A percentile compares a stretch with the other conserved stretches of the same genome.
Evolutionary conservation across 2,113 vertebrate genomes (phyloP).

Genomic region (Vicugna pacos): DNA sequence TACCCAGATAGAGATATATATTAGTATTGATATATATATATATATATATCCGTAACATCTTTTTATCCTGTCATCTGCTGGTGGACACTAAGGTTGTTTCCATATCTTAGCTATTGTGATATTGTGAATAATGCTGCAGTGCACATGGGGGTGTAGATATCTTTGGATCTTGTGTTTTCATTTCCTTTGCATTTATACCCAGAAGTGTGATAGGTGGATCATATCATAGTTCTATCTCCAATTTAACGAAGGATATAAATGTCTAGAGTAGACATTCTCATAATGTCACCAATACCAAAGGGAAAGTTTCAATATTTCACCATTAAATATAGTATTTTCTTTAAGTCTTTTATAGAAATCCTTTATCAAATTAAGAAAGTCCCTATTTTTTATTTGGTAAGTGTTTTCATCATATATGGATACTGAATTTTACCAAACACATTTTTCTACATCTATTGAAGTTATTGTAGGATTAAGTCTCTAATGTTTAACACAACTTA

Average conservation of each 20-base stretch:
- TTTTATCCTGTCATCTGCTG: neutral
- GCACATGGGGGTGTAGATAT: too few relatives aligned
- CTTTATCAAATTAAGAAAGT: constrained; percentile 5
- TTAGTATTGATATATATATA: neutral
- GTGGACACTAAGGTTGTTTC: neutral
- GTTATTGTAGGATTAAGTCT: neutral
- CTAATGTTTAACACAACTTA: neutral
- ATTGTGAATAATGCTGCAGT: too few relatives aligned
- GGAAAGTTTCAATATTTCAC: neutral
- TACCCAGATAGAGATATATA: too few relatives aligned
- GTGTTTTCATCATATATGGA: neutral
- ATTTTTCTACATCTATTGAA: neutral
- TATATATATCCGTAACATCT: neutral
- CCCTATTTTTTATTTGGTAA: neutral
- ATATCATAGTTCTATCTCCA: neutral
- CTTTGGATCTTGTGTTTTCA: neutral
- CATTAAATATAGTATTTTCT: neutral
- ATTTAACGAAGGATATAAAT: neutral
- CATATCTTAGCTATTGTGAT: too few relatives aligned
- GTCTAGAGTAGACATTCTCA: neutral
- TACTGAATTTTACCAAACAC: neutral
- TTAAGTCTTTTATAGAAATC: neutral
- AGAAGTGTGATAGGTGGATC: neutral
- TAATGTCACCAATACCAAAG: neutral
- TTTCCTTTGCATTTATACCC: neutral